Evolutionary conservation across 2,113 vertebrate genomes (phyloP).

Genomic region (Odontesthes bonariensis): DNA sequence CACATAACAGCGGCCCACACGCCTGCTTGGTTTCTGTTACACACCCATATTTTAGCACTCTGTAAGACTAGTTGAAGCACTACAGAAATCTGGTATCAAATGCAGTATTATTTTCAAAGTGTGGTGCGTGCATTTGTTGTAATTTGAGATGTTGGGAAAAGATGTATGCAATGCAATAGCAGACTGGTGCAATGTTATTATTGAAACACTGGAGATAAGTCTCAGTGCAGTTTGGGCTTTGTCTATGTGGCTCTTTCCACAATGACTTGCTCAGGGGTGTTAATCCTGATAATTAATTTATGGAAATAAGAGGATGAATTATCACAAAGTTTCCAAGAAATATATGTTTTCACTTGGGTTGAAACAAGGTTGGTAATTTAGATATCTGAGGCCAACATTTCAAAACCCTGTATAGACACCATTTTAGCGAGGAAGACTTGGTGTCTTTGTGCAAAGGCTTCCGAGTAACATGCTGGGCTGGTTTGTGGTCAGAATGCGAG

Average conservation of each 20-base stretch:
- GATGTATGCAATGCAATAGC: constrained; percentile 12
- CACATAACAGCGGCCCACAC: constrained; percentile 18
- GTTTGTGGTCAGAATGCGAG: constrained; percentile 81
- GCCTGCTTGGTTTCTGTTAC: constrained; percentile 53
- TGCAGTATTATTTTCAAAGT: constrained; percentile 9
- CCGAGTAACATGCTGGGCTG: constrained; percentile 73
- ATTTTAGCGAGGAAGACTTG: constrained; percentile 28
- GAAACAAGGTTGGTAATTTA: constrained; percentile 9
- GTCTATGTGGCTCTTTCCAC: not conserved
- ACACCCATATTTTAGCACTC: constrained; percentile 59
- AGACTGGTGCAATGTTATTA: constrained; percentile 13
- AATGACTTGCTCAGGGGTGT: not conserved
- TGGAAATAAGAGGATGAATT: not conserved
- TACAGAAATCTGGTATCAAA: constrained; percentile 28
- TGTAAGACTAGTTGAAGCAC: constrained; percentile 15
- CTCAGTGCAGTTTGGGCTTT: not conserved
- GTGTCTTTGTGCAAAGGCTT: constrained; percentile 75
- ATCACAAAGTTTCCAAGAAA: not conserved
- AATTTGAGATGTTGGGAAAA: constrained; percentile 45
- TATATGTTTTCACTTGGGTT: constrained; percentile 13
- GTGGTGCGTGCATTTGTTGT: constrained; percentile 6
- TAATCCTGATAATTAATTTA: not conserved
- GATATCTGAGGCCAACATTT: constrained; percentile 36
- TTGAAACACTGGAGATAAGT: constrained; percentile 18
- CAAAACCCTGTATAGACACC: constrained; percentile 34